Conservation (phyloP, 2,797 vertebrate species). For the Darevskia nairensis region DNA sequence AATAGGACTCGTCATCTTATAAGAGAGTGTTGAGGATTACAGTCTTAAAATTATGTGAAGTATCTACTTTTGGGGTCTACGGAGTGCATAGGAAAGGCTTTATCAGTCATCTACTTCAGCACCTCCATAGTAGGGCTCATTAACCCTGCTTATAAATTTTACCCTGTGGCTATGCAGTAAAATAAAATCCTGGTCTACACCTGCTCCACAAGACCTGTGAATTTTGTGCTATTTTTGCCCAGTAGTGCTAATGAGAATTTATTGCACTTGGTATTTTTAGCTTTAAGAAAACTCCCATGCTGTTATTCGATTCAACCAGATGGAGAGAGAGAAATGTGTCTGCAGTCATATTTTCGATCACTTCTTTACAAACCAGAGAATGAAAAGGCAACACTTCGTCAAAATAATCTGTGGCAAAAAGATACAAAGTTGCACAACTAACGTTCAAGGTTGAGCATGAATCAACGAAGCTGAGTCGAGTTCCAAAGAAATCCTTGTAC, state of each 20-base stretch:
- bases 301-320: not conserved
- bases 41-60: not conserved
- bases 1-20: not conserved
- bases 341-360: not conserved
- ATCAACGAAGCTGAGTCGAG: not conserved
- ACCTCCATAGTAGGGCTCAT: not conserved
- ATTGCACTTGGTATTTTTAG: not conserved
- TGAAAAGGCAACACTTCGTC: no score
- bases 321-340: not conserved
- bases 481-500: not conserved
- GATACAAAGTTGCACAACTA: not conserved
- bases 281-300: not conserved
- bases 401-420: not conserved
- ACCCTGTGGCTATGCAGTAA: not conserved
- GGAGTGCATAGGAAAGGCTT: not conserved
- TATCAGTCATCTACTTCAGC: not conserved
- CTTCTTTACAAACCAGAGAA: not conserved
- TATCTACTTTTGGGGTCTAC: not conserved
- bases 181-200: conserved; percentile 1
- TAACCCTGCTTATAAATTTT: conserved; percentile 14
- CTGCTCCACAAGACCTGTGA: not conserved
- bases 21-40: not conserved
- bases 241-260: not conserved
- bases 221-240: conserved; percentile 30
- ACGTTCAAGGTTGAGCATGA: not conserved